Base-by-base conservation (phyloP, 2,888 invertebrate genomes). In the Rhamnusium bicolor region DNA sequence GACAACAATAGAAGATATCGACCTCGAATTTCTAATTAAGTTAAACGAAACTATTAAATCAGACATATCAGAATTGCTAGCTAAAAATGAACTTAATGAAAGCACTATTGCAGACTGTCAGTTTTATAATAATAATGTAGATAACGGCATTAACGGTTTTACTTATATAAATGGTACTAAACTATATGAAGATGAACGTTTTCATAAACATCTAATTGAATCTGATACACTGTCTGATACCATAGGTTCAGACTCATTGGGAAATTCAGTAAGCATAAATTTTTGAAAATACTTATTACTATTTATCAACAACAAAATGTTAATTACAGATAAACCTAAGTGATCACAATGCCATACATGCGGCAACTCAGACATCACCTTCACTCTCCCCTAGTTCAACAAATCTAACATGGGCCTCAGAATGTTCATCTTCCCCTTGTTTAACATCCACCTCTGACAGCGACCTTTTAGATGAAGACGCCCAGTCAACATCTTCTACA, bases 331-430 rank as follows among this genome's bases (percentile, higher is more conserved):
- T 75, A 47, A 76, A 69, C 62, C 72, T 78, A 60, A 77, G 71
- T 58, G 78, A 77, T 19, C 73, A 71, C 58, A 69, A 66, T 53
- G 66, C 73, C 16, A 79, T 80, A 72, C 79, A 84, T 61, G 82
- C 79, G 19, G 83, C 81, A 54, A 84, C 84, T 49, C 86, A 88
- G 80, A 86, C 86, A 14, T 88, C 88, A 66, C 89, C 88, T n/a
- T 86, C 87, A 3, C 81, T 86, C 32, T 88, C 89, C 4, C 83
- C 86, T 51, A 88, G 87, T 78, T 89, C 89, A 5, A 90, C 88
- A 10, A 90, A 90, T 83, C 85, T 88, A 74, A 88, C 88, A 24
- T 89, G 88, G 88, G 82, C 87, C 47, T 88, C 88, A 2, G 88
- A 88, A 76, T 87, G 87, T 76, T 88, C 87, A 21, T 86, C 87